Evolutionary conservation across 1,140 invertebrate species (phyloP).

Genomic region (Helicoverpa armigera): DNA sequence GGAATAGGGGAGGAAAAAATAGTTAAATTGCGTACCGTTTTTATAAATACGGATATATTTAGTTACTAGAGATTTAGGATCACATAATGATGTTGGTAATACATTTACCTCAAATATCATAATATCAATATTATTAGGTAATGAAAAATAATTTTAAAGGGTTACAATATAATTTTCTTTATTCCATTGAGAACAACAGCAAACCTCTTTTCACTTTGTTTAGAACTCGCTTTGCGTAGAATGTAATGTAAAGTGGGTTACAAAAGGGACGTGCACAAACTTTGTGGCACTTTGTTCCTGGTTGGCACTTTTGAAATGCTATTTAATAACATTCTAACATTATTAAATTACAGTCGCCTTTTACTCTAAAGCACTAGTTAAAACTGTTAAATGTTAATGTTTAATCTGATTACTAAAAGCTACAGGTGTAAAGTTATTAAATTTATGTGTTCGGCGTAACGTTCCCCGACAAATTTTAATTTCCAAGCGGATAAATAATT

Average conservation of each 20-base stretch:
- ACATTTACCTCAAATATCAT: too few species aligned
- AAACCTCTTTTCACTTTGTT: constrained; percentile 43
- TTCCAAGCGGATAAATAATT: constrained; percentile 30
- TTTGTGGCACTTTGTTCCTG: constrained; percentile 46
- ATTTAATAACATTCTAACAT: constrained; percentile 14
- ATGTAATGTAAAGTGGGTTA: constrained; percentile 52
- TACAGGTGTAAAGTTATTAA: background rate
- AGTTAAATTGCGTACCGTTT: too few species aligned
- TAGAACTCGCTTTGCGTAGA: constrained; percentile 42
- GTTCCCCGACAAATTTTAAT: constrained; percentile 24
- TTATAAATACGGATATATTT: too few species aligned
- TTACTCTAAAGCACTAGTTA: background rate
- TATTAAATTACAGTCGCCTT: background rate
- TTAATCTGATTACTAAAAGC: too few species aligned
- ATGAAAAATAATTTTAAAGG: too few species aligned
- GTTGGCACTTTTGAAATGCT: constrained; percentile 27
- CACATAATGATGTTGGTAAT: too few species aligned
- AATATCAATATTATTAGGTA: too few species aligned
- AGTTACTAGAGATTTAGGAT: too few species aligned
- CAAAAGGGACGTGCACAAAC: constrained; percentile 52
- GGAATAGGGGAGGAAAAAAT: too few species aligned
- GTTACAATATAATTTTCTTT: too few species aligned
- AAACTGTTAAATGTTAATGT: too few species aligned
- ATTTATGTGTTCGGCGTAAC: background rate
- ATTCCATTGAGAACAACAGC: constrained; percentile 39